These are phyloP conservation scores for Monodelphis domestica DNA, from an alignment of 2,797 vertebrate genomes.

Conservation along the genomic window DNA sequence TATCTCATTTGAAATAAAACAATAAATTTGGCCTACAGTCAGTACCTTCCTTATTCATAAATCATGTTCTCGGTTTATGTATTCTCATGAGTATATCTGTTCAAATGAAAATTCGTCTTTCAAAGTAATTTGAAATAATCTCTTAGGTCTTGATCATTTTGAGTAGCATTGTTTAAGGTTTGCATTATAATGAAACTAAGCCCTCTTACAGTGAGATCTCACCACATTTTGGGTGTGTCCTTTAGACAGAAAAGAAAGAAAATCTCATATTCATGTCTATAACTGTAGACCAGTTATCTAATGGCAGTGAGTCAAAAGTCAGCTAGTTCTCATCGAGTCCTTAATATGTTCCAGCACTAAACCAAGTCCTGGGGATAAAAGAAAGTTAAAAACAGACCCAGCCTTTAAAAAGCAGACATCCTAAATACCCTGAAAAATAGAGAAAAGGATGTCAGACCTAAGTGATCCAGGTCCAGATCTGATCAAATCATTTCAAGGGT, in stretches of 20 bases:
- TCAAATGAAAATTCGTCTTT: not conserved
- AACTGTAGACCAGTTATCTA: not conserved
- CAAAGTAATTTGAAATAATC: not conserved
- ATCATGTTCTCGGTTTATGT: conserved; percentile 13
- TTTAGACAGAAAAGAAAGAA: not conserved
- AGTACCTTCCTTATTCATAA: conserved; percentile 34
- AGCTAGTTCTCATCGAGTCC: not conserved
- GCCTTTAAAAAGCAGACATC: not conserved
- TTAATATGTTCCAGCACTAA: not conserved
- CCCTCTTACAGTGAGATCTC: not conserved
- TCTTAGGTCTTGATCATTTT: not conserved
- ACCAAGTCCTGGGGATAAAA: not conserved
- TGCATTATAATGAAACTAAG: not conserved
- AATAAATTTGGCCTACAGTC: not conserved
- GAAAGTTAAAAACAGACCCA: not conserved
- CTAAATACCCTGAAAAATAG: not conserved
- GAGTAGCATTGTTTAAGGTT: not conserved
- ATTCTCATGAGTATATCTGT: not conserved
- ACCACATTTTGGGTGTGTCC: not conserved
- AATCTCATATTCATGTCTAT: not conserved
- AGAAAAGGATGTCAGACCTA: not conserved
- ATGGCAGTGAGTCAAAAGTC: not conserved
- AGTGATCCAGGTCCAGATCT: not conserved
- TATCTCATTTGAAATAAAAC: not conserved
- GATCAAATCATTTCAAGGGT: not conserved